A percentile compares a stretch with the other conserved stretches of the same genome.
Evolutionary conservation across 2,113 vertebrate genomes (phyloP).

Genomic region (Oryzias javanicus): DNA sequence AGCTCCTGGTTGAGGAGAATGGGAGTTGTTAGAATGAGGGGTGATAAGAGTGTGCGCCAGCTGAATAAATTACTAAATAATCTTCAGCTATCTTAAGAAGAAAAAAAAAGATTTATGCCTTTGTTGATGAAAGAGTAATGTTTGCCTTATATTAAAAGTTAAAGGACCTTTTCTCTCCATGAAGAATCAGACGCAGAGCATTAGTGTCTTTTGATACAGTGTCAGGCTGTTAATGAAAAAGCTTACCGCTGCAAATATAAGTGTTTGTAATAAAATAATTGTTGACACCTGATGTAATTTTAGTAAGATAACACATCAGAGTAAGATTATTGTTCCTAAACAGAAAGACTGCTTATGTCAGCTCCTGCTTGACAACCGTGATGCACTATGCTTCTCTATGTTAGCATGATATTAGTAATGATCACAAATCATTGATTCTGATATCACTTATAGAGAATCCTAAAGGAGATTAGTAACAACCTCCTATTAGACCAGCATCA

Average conservation of each 20-base stretch:
- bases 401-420: conserved; percentile 13
- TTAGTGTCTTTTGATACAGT: conserved; percentile 76
- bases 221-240: conserved; percentile 69
- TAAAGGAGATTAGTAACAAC: no score
- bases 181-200: conserved; percentile 69
- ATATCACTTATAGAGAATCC: no score
- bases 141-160: conserved; percentile 73
- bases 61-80: conserved; percentile 47
- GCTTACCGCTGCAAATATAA: conserved; percentile 74
- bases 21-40: conserved; percentile 20
- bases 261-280: conserved; percentile 77
- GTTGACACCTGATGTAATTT: conserved; percentile 82
- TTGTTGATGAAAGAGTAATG: conserved; percentile 38
- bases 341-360: conserved; percentile 76
- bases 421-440: no score
- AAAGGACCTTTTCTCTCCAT: conserved; percentile 56
- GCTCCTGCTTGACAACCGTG: conserved; percentile 77
- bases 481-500: no score
- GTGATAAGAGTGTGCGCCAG: conserved; percentile 15
- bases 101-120: conserved; percentile 31
- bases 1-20: conserved; percentile 28
- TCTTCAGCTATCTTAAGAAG: conserved; percentile 43
- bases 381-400: conserved; percentile 74
- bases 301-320: conserved; percentile 72
- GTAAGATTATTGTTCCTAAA: conserved; percentile 80